Evolutionary conservation across 2,113 vertebrate species (phyloP), one percentile per base, ranked within the genome.

Genomic region (Puffinus mauretanicus): DNA sequence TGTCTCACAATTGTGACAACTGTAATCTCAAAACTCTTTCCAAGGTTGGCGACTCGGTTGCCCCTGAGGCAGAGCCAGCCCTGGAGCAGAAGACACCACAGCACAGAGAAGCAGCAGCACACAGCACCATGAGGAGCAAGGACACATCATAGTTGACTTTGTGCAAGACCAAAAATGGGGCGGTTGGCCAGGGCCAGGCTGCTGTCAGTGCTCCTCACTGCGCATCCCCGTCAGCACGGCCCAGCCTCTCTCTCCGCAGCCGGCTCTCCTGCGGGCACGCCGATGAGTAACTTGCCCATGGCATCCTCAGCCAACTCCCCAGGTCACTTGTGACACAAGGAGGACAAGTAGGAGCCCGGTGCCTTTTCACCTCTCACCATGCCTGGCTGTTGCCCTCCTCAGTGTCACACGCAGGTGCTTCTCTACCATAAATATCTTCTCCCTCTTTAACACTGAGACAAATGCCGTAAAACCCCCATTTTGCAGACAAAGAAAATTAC

Each of bases 211-310:
- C 17, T 82, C 47, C 61, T 85, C 67, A 76, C 26, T 0, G 2
- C 1, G 9, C 0, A 3, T 7, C 32, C n/a, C 1, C 0, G 0
- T 2, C 1, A 7, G 42, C 78, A 66, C 47, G 51, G 52, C 42
- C 26, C 2, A 5, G 46, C n/a, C 69, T 46, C 34, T 80, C 52
- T 29, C 52, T 22, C 24, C 0, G 1, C 32, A 70, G 40, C 32
- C 0, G 0, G 67, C 27, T 78, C 25, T 66, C 34, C 49, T 44
- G 58, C 1, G 1, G 46, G 47, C 3, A 1, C 9, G 1, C 24
- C 1, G 6, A 27, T 13, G 32, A 66, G 30, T 51, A 71, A 66
- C 47, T 52, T 42, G 55, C 40, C 46, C 3, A 0, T 7, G 46
- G 38, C 44, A 75, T 24, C 71, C 47, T 67, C 52, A 32, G 75